phyloP scores from a whole-genome alignment of 2,888 invertebrate species.

The Plagodis dolabraria region DNA sequence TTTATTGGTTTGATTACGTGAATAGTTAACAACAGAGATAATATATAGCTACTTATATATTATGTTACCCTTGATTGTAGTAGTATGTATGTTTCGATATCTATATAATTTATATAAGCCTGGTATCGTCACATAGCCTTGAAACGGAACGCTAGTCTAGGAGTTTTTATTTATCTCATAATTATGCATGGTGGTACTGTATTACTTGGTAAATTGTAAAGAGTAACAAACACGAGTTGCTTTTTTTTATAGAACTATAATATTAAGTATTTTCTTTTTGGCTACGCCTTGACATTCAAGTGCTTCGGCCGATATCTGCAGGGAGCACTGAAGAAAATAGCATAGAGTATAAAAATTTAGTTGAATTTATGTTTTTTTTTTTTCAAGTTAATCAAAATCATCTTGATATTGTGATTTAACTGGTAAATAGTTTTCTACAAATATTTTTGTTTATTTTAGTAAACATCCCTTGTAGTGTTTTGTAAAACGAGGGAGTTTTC shows the following conservation, averaged over 20 bases:
- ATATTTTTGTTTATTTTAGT: too few relatives aligned
- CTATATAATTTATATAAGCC: constrained; percentile 2
- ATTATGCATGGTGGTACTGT: background rate
- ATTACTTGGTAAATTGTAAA: background rate
- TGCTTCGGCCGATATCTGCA: background rate
- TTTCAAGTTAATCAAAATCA: too few relatives aligned
- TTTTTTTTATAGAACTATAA: too few relatives aligned
- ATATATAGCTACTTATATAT: background rate
- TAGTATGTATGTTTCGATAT: constrained; percentile 2
- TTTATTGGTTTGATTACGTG: constrained; percentile 12
- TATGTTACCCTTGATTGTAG: constrained; percentile 1
- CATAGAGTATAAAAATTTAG: too few relatives aligned
- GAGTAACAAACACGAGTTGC: background rate
- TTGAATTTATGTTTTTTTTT: too few relatives aligned
- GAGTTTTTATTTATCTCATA: constrained; percentile 1
- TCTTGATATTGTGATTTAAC: too few relatives aligned
- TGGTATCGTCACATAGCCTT: background rate
- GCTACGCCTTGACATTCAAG: background rate
- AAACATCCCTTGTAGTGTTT: background rate
- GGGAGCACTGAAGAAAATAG: background rate
- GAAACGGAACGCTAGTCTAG: background rate
- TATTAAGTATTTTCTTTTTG: too few relatives aligned
- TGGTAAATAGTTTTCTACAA: too few relatives aligned
- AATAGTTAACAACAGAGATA: constrained; percentile 1
- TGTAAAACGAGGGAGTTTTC: background rate